Percentiles rank a stretch among this genome's conserved stretches.
These are phyloP conservation scores for Pogoniulus pusillus DNA, from an alignment of 2,797 vertebrate species.

Conservation along the genomic window DNA sequence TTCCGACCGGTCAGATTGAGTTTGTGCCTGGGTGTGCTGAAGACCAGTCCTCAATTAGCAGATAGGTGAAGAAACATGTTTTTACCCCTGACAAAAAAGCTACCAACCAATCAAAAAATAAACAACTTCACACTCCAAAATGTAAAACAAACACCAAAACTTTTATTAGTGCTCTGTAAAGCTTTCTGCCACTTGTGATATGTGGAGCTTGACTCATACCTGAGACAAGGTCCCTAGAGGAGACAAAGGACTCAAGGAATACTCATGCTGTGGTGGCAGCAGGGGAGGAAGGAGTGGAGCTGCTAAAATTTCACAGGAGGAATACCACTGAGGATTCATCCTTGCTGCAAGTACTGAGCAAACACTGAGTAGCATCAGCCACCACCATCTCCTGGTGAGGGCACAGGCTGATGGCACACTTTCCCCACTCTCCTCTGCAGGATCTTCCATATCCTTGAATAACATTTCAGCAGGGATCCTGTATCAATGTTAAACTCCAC, in stretches of 20 bases:
- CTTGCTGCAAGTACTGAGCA: fast-evolving
- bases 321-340: fast-evolving
- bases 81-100: neutral
- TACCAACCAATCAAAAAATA: neutral
- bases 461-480: neutral
- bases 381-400: fast-evolving
- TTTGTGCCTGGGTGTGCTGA: neutral
- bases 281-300: neutral
- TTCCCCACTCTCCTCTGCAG: fast-evolving
- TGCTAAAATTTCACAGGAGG: fast-evolving
- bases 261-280: fast-evolving
- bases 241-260: neutral
- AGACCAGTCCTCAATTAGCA: neutral
- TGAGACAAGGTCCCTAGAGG: fast-evolving
- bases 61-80: fast-evolving
- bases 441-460: no score
- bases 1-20: neutral
- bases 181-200: neutral
- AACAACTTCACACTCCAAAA: no score
- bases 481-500: neutral
- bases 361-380: no score
- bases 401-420: fast-evolving
- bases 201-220: neutral
- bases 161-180: neutral
- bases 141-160: fast-evolving